Evolutionary conservation across 2,888 invertebrate species (phyloP).

Genomic region (Caenorhabditis macrosperma): DNA sequence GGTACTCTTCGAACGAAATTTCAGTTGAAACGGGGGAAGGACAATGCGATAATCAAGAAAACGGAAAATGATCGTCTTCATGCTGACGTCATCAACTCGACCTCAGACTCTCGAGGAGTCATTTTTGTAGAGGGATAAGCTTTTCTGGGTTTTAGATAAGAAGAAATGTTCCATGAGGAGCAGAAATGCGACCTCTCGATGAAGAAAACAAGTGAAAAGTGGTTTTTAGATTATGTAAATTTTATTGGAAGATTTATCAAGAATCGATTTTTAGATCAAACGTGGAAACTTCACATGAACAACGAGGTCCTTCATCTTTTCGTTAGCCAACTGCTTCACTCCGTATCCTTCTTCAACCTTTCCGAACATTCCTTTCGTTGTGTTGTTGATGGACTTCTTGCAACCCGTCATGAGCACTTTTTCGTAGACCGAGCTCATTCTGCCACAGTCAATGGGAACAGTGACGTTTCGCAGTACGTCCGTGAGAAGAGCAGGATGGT

Average conservation of each 20-base stretch:
- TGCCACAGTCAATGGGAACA: slow-evolving; percentile 69
- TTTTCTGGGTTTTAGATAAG: too few species aligned
- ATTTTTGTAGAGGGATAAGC: too few species aligned
- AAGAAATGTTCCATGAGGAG: too few species aligned
- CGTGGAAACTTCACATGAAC: slow-evolving; percentile 48
- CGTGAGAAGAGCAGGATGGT: slow-evolving; percentile 42
- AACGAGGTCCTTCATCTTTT: slow-evolving; percentile 64
- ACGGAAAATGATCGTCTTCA: too few species aligned
- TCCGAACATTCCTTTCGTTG: slow-evolving; percentile 75
- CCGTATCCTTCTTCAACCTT: slow-evolving; percentile 75
- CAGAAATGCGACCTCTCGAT: slow-evolving; percentile 5
- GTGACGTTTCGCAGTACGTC: slow-evolving; percentile 61
- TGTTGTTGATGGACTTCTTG: slow-evolving; percentile 74
- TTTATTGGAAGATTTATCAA: too few species aligned
- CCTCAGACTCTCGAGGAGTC: too few species aligned
- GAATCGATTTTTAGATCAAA: slow-evolving; percentile 33
- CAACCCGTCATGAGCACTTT: slow-evolving; percentile 76
- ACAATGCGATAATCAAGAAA: too few species aligned
- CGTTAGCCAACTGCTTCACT: slow-evolving; percentile 39
- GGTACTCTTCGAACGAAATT: too few species aligned
- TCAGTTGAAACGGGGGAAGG: too few species aligned
- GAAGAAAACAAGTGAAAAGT: slow-evolving; percentile 30
- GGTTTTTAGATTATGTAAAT: slow-evolving; percentile 36
- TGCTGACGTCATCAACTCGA: too few species aligned
- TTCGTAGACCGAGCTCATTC: slow-evolving; percentile 74